phyloP scores from a whole-genome alignment of 1,140 invertebrate genomes.

The Chrysomallon squamiferum region DNA sequence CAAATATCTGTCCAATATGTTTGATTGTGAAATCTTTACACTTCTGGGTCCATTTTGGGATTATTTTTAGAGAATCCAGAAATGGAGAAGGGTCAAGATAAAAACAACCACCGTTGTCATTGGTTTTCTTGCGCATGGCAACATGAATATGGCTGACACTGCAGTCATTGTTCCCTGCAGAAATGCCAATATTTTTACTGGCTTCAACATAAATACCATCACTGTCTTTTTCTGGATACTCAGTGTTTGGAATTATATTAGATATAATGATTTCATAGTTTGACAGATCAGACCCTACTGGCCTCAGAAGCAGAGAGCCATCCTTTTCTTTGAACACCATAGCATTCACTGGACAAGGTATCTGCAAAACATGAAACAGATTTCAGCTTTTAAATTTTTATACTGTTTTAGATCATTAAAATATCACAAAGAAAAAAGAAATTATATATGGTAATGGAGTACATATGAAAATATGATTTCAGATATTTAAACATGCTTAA shows the following conservation, averaged over 20 bases:
- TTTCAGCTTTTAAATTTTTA: too few relatives aligned
- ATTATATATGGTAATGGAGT: too few relatives aligned
- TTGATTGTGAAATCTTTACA: constrained; percentile 32
- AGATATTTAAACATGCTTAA: too few relatives aligned
- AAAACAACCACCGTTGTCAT: constrained; percentile 9
- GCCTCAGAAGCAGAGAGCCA: constrained; percentile 12
- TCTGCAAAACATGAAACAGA: constrained; percentile 9
- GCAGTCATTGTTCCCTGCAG: constrained; percentile 12
- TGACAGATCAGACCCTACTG: constrained; percentile 11
- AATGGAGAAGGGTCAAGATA: constrained; percentile 29
- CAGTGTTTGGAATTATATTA: constrained; percentile 13
- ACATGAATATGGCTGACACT: constrained; percentile 27
- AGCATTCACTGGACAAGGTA: constrained; percentile 21
- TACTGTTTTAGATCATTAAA: neutral
- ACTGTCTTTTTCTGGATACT: constrained; percentile 1
- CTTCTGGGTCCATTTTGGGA: constrained; percentile 25
- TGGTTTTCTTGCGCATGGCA: constrained; percentile 17
- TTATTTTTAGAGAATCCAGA: constrained; percentile 21
- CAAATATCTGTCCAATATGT: constrained; percentile 18
- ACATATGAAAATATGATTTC: too few relatives aligned
- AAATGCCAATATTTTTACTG: constrained; percentile 12
- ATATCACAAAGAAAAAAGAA: too few relatives aligned
- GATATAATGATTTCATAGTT: constrained; percentile 30
- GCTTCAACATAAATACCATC: constrained; percentile 1
- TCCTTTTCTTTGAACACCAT: constrained; percentile 4